Percentiles rank a stretch among this genome's conserved stretches.
phyloP scores from a whole-genome alignment of 64 coral and sea anemone species.

The Stichodactyla helianthus region DNA sequence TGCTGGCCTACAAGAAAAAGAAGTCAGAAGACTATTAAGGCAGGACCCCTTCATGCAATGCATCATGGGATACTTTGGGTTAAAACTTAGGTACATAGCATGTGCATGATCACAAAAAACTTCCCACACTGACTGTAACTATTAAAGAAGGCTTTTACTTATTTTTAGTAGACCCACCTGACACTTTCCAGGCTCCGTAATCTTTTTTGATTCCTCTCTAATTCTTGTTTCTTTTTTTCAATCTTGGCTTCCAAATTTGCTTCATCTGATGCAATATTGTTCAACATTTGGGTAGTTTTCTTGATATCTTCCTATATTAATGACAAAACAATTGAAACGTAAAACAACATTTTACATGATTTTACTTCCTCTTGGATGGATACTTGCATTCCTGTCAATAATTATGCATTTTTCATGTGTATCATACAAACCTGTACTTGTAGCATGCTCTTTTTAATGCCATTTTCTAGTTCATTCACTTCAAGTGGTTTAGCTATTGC shows the following conservation, averaged over 20 bases:
- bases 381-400: neutral
- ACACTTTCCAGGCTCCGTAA: constrained; percentile 90
- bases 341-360: neutral
- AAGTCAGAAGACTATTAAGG: neutral
- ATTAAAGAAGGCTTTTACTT: too few relatives aligned
- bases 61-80: too few relatives aligned
- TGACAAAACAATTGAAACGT: neutral
- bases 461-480: constrained; percentile 96
- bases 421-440: constrained; percentile 45
- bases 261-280: constrained; percentile 99
- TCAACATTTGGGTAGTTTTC: constrained; percentile 90
- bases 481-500: constrained; percentile 97
- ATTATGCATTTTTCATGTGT: neutral
- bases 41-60: neutral
- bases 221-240: constrained; percentile 96
- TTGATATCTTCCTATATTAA: constrained; percentile 81
- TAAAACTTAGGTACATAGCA: too few relatives aligned
- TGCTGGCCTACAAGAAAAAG: constrained; percentile 60
- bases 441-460: constrained; percentile 85
- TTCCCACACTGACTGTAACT: too few relatives aligned
- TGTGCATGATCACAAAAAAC: too few relatives aligned
- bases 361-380: neutral
- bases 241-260: constrained; percentile 97
- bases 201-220: constrained; percentile 95
- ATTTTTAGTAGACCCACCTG: constrained; percentile 36